A percentile compares a stretch with the other conserved stretches of the same genome.
Evolutionary conservation across 1,140 invertebrate species (phyloP).

Genomic region (Capitella teleta): DNA sequence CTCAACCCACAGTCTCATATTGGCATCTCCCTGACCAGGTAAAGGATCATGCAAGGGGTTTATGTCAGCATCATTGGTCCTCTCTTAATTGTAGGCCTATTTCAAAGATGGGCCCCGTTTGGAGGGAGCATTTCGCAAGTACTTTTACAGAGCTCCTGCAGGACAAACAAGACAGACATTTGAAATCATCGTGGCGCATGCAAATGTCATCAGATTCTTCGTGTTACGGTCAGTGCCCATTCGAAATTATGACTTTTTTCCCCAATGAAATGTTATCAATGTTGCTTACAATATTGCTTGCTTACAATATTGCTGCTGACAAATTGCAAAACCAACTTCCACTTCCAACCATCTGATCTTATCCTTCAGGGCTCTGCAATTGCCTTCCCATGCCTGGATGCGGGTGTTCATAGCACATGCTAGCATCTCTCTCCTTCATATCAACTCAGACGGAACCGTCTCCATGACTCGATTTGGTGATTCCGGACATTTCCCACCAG

Average conservation of each 20-base stretch:
- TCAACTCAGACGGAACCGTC: slow-evolving; percentile 7
- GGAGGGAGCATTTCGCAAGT: slow-evolving; percentile 11
- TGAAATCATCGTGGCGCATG: slow-evolving; percentile 13
- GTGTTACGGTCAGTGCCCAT: slow-evolving; percentile 7
- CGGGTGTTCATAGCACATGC: slow-evolving; percentile 10
- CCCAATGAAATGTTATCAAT: too few species aligned
- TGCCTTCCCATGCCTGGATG: slow-evolving; percentile 10
- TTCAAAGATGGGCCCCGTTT: slow-evolving; percentile 8
- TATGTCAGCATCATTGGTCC: background rate
- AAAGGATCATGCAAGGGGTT: background rate
- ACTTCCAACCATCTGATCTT: too few species aligned
- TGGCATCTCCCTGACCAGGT: slow-evolving; percentile 4
- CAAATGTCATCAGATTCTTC: slow-evolving; percentile 11
- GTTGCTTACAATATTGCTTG: background rate
- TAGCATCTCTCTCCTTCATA: slow-evolving; percentile 5
- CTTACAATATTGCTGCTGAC: background rate
- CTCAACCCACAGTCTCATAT: slow-evolving; percentile 9
- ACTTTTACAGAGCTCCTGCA: slow-evolving; percentile 8
- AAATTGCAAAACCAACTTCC: background rate
- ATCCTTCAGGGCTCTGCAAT: slow-evolving; percentile 5
- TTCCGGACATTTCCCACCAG: slow-evolving; percentile 7
- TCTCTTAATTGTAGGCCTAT: slow-evolving; percentile 3
- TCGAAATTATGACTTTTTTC: too few species aligned
- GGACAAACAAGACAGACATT: background rate
- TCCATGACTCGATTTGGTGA: slow-evolving; percentile 8